Evolutionary conservation across 1,140 invertebrate species (phyloP), one percentile per base, ranked within the genome.

Genomic region (Euura lappo): DNA sequence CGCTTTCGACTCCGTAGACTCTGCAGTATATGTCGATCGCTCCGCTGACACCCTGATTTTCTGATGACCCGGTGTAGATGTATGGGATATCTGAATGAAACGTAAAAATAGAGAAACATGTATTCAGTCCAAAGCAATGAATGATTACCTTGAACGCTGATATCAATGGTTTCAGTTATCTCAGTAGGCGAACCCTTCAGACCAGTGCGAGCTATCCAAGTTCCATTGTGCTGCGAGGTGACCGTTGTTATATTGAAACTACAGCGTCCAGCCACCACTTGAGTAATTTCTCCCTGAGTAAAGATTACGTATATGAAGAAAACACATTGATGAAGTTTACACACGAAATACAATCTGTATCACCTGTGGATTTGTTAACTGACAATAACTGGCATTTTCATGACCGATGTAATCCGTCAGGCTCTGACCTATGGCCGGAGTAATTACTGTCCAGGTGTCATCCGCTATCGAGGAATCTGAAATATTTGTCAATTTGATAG

Each of bases 1-100:
- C 66, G 44, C 13, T 44, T 28, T 42, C 44, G 5, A 43, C 13
- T 28, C 44, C 66, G 42, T 68, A 11, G 6, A 44, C 44, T 68
- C 44, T 68, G 44, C 66, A 68, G 28, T 68, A 68, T 28, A 68
- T 8, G 28, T 68, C 66, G 42, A 68, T 68, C 28, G 66, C 66
- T 42, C 28, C 44, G 6, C 66, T 68, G 66, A 42, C 28, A 44
- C 11, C 66, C 10, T 44, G 8, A 68, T 68, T 68, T 10, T 44
- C 44, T 3, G 66, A 68, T 13, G 66, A 68, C 28, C 8, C 44
- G 42, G 66, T n/a, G 10, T 68, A 44, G 44, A 68, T 68, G 66
- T 68, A 68, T 11, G 13, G 28, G 66, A 4, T 28, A 10, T 8
- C 66, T 68, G 13, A 64, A 10, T 10, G 13, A 64, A 64, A 28